Conservation (phyloP, 2,113 vertebrate species). For the Athene noctua region DNA sequence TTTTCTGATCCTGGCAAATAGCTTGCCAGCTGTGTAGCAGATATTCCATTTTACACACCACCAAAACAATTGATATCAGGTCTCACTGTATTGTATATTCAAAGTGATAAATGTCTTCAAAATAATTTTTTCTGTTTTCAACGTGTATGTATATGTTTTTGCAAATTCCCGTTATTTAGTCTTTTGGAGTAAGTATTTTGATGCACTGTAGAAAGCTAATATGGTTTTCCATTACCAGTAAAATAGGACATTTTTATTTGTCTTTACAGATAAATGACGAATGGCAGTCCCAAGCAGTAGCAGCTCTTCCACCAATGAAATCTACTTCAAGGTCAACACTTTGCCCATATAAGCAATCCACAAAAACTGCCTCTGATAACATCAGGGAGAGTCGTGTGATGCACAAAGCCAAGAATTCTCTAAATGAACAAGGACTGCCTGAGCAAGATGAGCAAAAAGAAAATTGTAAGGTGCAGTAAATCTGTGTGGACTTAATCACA, state of each 20-base stretch:
- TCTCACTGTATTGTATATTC: neutral
- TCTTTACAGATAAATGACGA: slow-evolving; percentile 63
- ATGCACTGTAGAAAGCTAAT: neutral
- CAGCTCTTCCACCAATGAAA: neutral
- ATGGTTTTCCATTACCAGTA: neutral
- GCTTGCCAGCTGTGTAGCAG: neutral
- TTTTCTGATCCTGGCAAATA: neutral
- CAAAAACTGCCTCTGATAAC: neutral
- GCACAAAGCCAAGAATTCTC: neutral
- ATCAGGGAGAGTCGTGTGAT: neutral
- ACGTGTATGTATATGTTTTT: neutral
- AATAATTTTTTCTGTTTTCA: neutral
- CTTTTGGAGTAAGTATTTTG: neutral
- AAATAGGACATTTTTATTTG: neutral
- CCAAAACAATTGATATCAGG: neutral
- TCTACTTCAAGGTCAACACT: slow-evolving; percentile 21
- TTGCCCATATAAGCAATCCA: slow-evolving; percentile 25
- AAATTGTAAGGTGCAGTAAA: slow-evolving; percentile 85
- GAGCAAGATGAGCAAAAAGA: slow-evolving; percentile 72
- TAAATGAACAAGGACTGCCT: slow-evolving; percentile 9
- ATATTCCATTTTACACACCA: neutral
- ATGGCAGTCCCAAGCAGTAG: neutral
- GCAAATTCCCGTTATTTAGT: neutral
- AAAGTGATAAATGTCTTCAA: neutral
- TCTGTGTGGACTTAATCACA: neutral